Conservation (phyloP, 2,113 vertebrate species). For the Tenebrosternarchus preto region DNA sequence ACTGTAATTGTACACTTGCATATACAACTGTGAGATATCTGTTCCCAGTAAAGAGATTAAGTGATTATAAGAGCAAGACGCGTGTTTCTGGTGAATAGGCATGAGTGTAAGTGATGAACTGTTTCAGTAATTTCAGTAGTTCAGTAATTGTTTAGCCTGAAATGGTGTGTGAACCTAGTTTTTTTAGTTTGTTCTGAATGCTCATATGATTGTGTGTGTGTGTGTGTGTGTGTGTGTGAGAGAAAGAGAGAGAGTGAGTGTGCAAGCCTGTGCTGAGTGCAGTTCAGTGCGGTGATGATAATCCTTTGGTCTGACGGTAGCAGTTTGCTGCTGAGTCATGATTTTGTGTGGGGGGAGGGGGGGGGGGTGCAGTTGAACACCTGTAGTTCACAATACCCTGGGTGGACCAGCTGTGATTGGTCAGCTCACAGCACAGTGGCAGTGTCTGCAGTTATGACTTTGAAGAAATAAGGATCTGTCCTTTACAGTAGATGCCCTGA, state of each 20-base stretch:
- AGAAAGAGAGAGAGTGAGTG: neutral
- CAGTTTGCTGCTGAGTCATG: constrained; percentile 41
- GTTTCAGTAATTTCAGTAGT: neutral
- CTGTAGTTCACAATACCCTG: no score
- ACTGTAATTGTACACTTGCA: no score
- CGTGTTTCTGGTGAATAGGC: no score
- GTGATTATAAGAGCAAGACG: no score
- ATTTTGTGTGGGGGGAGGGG: neutral
- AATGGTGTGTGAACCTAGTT: neutral
- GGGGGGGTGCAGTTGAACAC: neutral
- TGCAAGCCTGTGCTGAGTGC: neutral
- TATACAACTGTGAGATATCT: no score
- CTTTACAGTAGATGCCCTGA: neutral
- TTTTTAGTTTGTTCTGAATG: neutral
- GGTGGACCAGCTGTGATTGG: no score
- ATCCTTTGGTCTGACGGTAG: constrained; percentile 25
- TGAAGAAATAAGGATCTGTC: neutral
- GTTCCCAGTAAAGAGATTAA: no score
- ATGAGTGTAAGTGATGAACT: no score
- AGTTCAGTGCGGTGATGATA: constrained; percentile 3
- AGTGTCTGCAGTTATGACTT: no score
- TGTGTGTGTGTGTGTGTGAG: neutral
- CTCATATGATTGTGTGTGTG: no score
- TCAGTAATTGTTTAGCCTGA: neutral
- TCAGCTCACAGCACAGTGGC: no score